phyloP scores from a whole-genome alignment of 2,113 vertebrate genomes.

The Pterocles gutturalis region DNA sequence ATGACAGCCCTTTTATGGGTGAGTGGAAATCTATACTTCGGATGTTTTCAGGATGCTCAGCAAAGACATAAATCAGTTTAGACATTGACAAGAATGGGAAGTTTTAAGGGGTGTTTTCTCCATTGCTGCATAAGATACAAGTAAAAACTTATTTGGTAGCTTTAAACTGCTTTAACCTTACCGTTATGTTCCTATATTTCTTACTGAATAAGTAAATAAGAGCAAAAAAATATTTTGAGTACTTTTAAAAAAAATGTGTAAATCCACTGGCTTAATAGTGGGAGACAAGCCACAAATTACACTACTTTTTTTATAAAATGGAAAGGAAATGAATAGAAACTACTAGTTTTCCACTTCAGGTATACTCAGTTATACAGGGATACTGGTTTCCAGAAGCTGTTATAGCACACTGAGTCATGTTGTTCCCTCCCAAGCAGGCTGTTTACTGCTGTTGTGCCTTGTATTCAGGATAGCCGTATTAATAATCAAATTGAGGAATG shows the following conservation, averaged over 20 bases:
- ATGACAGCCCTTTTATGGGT: neutral
- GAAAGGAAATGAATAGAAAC: neutral
- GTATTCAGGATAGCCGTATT: neutral
- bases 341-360: neutral
- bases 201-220: neutral
- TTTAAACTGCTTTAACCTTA: neutral
- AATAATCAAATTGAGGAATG: constrained; percentile 38
- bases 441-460: neutral
- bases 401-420: neutral
- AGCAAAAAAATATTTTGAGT: neutral
- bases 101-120: neutral
- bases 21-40: neutral
- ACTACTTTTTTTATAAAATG: neutral
- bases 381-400: neutral
- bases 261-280: neutral
- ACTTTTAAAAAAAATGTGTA: neutral
- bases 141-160: neutral
- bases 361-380: neutral
- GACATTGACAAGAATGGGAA: neutral
- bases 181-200: neutral
- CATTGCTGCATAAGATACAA: neutral
- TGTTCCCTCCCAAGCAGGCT: neutral
- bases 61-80: neutral
- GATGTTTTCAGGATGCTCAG: neutral
- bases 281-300: neutral